These are phyloP conservation scores for Aquatica leii DNA, from an alignment of 2,888 invertebrate genomes.

Conservation along the genomic window DNA sequence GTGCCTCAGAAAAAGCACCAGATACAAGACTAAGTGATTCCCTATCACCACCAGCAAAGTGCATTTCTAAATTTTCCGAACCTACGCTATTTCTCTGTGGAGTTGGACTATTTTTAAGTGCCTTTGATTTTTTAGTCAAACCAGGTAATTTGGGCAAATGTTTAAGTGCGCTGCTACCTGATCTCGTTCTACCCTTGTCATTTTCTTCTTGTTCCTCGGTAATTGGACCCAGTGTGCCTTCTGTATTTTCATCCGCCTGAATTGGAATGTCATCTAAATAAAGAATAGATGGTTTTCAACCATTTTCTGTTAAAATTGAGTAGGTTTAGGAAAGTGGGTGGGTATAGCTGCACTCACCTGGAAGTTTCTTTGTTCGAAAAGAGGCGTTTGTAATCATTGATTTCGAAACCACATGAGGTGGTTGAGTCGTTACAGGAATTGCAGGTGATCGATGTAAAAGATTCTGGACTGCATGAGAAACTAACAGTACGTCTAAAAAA, in stretches of 20 bases:
- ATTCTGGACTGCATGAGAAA: conserved; percentile 87
- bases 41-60: conserved; percentile 36
- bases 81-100: conserved; percentile 47
- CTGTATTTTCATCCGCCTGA: conserved; percentile 73
- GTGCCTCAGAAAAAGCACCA: conserved; percentile 39
- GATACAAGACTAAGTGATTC: conserved; percentile 44
- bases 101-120: conserved; percentile 55
- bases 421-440: conserved; percentile 52
- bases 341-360: conserved; percentile 64
- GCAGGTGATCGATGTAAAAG: conserved; percentile 69
- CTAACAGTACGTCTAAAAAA: conserved; percentile 73
- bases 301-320: conserved; percentile 28
- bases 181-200: conserved; percentile 61
- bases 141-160: conserved; percentile 70
- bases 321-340: conserved; percentile 9
- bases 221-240: conserved; percentile 71
- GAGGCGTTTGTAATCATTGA: conserved; percentile 99
- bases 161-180: conserved; percentile 65
- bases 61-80: conserved; percentile 34
- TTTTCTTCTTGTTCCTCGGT: conserved; percentile 71
- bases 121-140: conserved; percentile 69
- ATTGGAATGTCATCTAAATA: conserved; percentile 87
- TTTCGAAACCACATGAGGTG: conserved; percentile 76
- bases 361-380: conserved; percentile 95
- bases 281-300: conserved; percentile 17